Evolutionary conservation across 2,888 invertebrate genomes (phyloP).

Genomic region (Drosophila anceps): DNA sequence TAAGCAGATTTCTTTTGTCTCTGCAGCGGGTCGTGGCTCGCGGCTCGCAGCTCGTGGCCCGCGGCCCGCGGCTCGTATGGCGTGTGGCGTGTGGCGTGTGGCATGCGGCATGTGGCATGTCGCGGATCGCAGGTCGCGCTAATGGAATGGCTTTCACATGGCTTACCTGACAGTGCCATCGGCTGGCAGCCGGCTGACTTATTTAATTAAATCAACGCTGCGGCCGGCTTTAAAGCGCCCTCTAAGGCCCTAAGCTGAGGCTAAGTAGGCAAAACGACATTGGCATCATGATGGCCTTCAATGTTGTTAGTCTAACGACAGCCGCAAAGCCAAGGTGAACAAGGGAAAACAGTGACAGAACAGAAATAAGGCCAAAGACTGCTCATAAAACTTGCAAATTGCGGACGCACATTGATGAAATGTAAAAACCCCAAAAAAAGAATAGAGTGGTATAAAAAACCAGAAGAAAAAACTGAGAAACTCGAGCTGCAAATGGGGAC

Average conservation of each 20-base stretch:
- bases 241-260: conserved; percentile 43
- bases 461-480: neutral
- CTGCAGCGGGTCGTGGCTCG: conserved; percentile 2
- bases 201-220: conserved; percentile 73
- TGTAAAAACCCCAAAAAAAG: conserved; percentile 31
- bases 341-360: conserved; percentile 9
- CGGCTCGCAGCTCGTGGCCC: neutral
- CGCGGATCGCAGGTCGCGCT: conserved; percentile 47
- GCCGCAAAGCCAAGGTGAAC: conserved; percentile 34
- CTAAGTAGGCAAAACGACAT: conserved; percentile 42
- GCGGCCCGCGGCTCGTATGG: neutral
- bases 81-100: conserved; percentile 4
- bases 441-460: neutral
- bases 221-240: conserved; percentile 58
- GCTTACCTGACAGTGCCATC: conserved; percentile 59
- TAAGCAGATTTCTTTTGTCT: conserved; percentile 71
- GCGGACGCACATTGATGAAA: conserved; percentile 57
- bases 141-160: conserved; percentile 72
- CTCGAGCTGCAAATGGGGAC: neutral
- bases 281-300: conserved; percentile 21
- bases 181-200: conserved; percentile 63
- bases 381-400: conserved; percentile 67
- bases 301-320: conserved; percentile 51
- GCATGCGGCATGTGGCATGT: conserved; percentile 2
- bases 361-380: conserved; percentile 19